Base-by-base conservation (phyloP, 64 coral and sea anemone species). In the Pocillopora damicornis region DNA sequence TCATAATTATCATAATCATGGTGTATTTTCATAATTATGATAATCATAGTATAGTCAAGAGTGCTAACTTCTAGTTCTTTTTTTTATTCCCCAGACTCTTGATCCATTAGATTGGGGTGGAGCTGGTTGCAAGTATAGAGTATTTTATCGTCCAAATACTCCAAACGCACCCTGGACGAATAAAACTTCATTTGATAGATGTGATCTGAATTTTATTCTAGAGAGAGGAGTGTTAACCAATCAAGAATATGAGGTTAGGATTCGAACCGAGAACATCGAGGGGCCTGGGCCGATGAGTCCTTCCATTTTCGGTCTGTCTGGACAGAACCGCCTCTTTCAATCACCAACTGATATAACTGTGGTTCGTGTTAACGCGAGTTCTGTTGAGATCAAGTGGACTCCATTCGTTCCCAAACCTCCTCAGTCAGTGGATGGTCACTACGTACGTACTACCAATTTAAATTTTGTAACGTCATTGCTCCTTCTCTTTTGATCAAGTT, bases 201-300 rank as follows among this genome's bases (percentile, higher is more conserved):
- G 80, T 60, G 11, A 18, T 60, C 22, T 17, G 22, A 23, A 16
- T 26, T 30, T 1, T 5, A 14, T 9, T 37, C 5, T 12, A 22
- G 1, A 72, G 20, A 6, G 0, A 12, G 20, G 35, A 57, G 35
- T 73, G 13, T 11, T 5, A 22, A 11, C 65, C 15, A 85, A 85
- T 65, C 69, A 11, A 38, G 64, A 25, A 20, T 85, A 85, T 11
- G 20, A 72, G 68, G 22, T 85, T 58, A 22, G 12, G 16, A 86
- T 91, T 68, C 82, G 34, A 78, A 42, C 79, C 0, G 36, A 78
- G 18, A 91, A 86, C 75, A 23, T 11, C 15, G 22, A 51, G 13
- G 89, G 89, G 4, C 15, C 14, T 61, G 89, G 89, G 17, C 89
- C 82, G 25, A 60, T 16, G 11, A 91, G 89, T 86, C 61, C 89